Conservation (phyloP, 1,140 invertebrate genomes). For the Centruroides vittatus region DNA sequence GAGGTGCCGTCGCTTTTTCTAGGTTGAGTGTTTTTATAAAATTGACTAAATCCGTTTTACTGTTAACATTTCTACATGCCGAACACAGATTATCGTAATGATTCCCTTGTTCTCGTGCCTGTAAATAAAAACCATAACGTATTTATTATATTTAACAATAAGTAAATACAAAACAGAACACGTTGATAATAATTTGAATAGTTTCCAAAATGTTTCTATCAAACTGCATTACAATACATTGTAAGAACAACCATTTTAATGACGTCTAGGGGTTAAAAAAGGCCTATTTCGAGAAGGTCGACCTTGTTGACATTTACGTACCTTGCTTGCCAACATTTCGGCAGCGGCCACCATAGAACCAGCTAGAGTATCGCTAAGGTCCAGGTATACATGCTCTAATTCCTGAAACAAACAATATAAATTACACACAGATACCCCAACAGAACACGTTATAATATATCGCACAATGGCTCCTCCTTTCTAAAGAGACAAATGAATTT, state of each 20-base stretch:
- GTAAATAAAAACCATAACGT: constrained; percentile 16
- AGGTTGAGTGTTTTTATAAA: constrained; percentile 45
- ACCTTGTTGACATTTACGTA: constrained; percentile 32
- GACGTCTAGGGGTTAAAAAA: background rate
- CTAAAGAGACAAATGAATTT: no score
- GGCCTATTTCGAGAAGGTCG: background rate
- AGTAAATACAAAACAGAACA: constrained; percentile 10
- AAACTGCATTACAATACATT: background rate
- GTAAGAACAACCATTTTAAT: background rate
- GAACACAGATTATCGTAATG: constrained; percentile 56
- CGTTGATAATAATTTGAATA: background rate
- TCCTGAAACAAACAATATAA: constrained; percentile 39
- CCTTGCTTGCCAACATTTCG: constrained; percentile 62
- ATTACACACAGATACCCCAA: no score
- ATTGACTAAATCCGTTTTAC: constrained; percentile 50
- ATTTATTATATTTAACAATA: background rate
- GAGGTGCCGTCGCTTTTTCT: constrained; percentile 32
- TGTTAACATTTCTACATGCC: constrained; percentile 51
- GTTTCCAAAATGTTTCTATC: background rate
- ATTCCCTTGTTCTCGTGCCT: constrained; percentile 57
- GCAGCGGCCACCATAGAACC: constrained; percentile 64
- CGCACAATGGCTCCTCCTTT: no score
- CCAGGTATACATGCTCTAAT: constrained; percentile 65
- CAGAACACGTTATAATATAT: no score
- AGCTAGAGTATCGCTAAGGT: constrained; percentile 60